Evolutionary conservation across 2,113 vertebrate genomes (phyloP).

Genomic region (Psammodynastes pulverulentus): DNA sequence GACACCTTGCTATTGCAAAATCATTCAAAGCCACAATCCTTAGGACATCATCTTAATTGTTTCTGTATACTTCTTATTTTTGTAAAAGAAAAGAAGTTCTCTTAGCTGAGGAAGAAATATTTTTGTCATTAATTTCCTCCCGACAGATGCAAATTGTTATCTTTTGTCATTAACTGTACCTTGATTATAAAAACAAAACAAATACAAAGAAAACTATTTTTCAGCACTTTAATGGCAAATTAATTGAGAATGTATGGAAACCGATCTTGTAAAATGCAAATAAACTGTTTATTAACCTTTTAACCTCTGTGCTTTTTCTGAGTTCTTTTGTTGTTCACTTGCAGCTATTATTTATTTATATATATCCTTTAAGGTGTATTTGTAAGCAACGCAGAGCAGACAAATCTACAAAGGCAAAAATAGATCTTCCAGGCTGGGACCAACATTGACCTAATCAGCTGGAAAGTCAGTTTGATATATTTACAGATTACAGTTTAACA

Average conservation of each 20-base stretch:
- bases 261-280: constrained; percentile 54
- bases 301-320: background rate
- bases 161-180: constrained; percentile 23
- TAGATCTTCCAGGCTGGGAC: background rate
- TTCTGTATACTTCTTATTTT: background rate
- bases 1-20: background rate
- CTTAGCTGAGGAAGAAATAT: background rate
- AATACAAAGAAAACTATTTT: constrained; percentile 16
- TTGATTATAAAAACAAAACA: constrained; percentile 21
- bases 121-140: background rate
- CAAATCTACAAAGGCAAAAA: background rate
- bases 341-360: too few species aligned
- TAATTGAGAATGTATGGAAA: constrained; percentile 52
- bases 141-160: background rate
- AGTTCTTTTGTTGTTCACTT: background rate
- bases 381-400: background rate
- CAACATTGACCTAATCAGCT: background rate
- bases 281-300: constrained; percentile 60
- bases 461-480: background rate
- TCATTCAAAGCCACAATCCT: background rate
- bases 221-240: constrained; percentile 58
- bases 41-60: background rate
- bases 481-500: too few species aligned
- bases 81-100: constrained; percentile 16
- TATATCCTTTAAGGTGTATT: background rate